These are phyloP conservation scores for Drosophila meridiana DNA, from an alignment of 2,888 invertebrate genomes.

Conservation along the genomic window DNA sequence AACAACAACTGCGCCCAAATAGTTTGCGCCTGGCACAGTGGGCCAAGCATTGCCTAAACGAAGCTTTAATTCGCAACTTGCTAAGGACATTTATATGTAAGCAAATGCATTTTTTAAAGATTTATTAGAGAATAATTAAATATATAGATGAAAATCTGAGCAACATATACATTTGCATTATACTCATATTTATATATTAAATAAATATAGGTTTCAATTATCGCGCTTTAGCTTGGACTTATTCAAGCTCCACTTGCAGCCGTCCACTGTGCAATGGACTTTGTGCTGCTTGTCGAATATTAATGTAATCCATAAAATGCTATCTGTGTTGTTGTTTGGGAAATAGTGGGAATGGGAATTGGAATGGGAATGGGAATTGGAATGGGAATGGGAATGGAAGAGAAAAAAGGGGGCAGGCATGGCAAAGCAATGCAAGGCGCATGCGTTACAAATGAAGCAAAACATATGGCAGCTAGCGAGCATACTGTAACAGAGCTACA, in stretches of 20 bases:
- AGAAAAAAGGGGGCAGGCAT: slow-evolving; percentile 11
- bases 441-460: slow-evolving; percentile 46
- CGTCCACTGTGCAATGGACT: slow-evolving; percentile 55
- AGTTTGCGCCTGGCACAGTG: slow-evolving; percentile 31
- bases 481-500: slow-evolving; percentile 16
- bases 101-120: not conserved
- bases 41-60: not conserved
- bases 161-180: too few species aligned
- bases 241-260: not conserved
- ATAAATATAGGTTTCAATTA: not conserved
- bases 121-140: not conserved
- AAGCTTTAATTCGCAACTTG: not conserved
- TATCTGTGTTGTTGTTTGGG: slow-evolving; percentile 51
- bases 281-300: slow-evolving; percentile 39
- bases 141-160: not conserved
- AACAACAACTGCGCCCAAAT: slow-evolving; percentile 7
- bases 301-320: slow-evolving; percentile 65
- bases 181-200: not conserved
- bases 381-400: slow-evolving; percentile 19
- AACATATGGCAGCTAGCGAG: slow-evolving; percentile 48
- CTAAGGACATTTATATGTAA: not conserved
- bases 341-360: slow-evolving; percentile 27
- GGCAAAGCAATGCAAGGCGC: slow-evolving; percentile 34
- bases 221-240: not conserved
- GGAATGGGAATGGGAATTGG: slow-evolving; percentile 19